Base-by-base conservation (phyloP, 2,888 invertebrate species). In the Drosophila suboccidentalis region DNA sequence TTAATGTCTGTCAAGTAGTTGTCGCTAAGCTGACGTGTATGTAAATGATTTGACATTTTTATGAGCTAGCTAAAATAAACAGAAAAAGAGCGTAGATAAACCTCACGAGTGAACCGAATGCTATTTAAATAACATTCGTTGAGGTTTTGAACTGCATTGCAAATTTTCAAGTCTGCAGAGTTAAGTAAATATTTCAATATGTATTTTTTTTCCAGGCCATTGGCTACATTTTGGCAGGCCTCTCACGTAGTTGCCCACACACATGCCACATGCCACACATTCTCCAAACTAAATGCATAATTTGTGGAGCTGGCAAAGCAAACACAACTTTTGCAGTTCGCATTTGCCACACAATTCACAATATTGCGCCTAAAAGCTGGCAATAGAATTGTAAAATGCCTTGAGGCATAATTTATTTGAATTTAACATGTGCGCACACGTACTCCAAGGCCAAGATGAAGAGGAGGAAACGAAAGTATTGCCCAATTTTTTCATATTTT, bases 1-100 rank as follows among this genome's bases (percentile, higher is more conserved):
- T 89, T 89, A 89, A 81, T 90, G 90, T 81, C 90, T 89, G 87
- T 87, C 89, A 87, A 87, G 83, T 82, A 84, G 83, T 84, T 82
- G 84, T 77, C 78, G 78, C 73, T 76, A 69, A 84, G 78, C 82
- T 88, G 86, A 86, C 80, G 84, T 84, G 67, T 86, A 87, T 88
- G 87, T 75, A 86, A 82, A 90, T 87, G 83, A 82, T 86, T 90
- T 89, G 90, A 87, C 87, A 76, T 84, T 89, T 87, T 87, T 84
- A 82, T 87, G 83, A 84, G 76, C 78, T 71, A 34, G 60, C 51
- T 51, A 64, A 68, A 70, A 54, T 10, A 15, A 47, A 17, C 38
- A 15, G 22, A 32, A 19, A 15, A 34, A 47, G 53, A 47, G 4
- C 22, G 9, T 19, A 63, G 26, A 17, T 38, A 26, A 26, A 53